Percentiles rank a stretch among this genome's conserved stretches.
Conservation (phyloP, 2,113 vertebrate species). For the Rhinolophus sinicus region DNA sequence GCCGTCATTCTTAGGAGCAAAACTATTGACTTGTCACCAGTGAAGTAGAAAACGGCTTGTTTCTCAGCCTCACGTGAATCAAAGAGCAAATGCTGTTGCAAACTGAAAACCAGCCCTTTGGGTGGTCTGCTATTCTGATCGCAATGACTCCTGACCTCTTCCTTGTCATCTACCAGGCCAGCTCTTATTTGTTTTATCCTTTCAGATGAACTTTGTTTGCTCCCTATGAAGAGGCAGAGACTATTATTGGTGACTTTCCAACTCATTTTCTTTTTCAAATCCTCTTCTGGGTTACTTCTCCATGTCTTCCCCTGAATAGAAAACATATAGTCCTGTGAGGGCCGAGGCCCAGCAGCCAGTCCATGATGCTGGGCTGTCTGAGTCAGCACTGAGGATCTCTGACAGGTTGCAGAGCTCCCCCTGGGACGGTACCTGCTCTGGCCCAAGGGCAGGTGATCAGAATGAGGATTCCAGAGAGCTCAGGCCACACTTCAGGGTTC, state of each 20-base stretch:
- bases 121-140: neutral
- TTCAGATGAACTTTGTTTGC: neutral
- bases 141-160: neutral
- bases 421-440: neutral
- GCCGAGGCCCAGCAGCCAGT: neutral
- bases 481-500: neutral
- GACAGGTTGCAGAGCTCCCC: neutral
- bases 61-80: constrained; percentile 22
- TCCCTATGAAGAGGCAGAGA: neutral
- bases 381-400: neutral
- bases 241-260: neutral
- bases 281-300: neutral
- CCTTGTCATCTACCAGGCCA: neutral
- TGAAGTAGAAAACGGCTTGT: constrained; percentile 68
- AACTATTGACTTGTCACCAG: constrained; percentile 68
- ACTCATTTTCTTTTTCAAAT: neutral
- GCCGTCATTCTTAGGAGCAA: constrained; percentile 66
- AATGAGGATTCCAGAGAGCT: neutral
- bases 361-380: neutral
- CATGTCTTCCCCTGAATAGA: neutral
- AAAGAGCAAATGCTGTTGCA: neutral
- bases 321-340: neutral
- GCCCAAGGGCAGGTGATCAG: neutral
- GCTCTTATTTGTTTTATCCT: neutral
- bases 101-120: neutral